These are phyloP conservation scores for Knipowitschia caucasica DNA, from an alignment of 2,797 vertebrate species.

Conservation along the genomic window DNA sequence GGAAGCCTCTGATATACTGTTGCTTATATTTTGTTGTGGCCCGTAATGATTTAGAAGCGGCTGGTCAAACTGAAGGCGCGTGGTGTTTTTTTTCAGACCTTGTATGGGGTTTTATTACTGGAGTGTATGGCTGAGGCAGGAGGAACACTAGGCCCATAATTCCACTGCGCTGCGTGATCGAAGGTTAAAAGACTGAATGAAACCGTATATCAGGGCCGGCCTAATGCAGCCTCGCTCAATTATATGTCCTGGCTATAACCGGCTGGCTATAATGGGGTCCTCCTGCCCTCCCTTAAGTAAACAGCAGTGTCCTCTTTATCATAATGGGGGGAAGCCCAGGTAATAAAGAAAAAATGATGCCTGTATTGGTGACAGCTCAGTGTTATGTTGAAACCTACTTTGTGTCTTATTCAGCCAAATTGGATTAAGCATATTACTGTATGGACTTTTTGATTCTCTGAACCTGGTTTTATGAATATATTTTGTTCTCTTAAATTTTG, in stretches of 20 bases:
- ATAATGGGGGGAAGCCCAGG: constrained; percentile 27
- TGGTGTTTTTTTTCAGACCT: constrained; percentile 24
- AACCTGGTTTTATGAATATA: background rate
- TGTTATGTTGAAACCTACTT: constrained; percentile 51
- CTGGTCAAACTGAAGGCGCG: constrained; percentile 32
- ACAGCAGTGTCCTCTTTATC: constrained; percentile 23
- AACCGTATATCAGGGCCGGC: constrained; percentile 30
- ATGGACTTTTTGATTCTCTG: background rate
- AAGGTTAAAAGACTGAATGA: constrained; percentile 42
- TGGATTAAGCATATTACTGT: too few relatives aligned
- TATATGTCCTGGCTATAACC: constrained; percentile 12
- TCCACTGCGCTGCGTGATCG: constrained; percentile 32
- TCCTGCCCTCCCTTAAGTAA: constrained; percentile 21
- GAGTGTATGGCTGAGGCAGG: constrained; percentile 19
- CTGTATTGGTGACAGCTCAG: constrained; percentile 43
- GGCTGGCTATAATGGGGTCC: constrained; percentile 16
- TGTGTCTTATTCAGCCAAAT: constrained; percentile 16
- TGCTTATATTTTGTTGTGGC: constrained; percentile 40
- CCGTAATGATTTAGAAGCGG: constrained; percentile 46
- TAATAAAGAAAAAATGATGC: constrained; percentile 30
- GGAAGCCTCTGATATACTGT: constrained; percentile 49
- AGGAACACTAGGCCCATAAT: constrained; percentile 36
- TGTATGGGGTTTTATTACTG: constrained; percentile 41
- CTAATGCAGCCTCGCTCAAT: constrained; percentile 28
- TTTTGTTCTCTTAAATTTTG: too few relatives aligned